A percentile compares a stretch with the other conserved stretches of the same genome.
These are phyloP conservation scores for Platycercus adscitus DNA, from an alignment of 2,113 vertebrate genomes.

Conservation along the genomic window DNA sequence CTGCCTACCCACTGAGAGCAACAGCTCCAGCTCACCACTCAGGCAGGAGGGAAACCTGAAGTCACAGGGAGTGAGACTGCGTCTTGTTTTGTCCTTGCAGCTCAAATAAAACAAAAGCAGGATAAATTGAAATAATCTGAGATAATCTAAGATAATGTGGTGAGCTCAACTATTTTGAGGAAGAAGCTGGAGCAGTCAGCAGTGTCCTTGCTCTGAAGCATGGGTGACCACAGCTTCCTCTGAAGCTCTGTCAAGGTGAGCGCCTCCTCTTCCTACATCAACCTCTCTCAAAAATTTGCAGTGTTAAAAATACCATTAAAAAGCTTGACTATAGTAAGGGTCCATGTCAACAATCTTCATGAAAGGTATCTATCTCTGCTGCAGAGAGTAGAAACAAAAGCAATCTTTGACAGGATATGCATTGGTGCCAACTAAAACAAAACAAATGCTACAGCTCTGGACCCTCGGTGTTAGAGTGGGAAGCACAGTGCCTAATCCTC, in stretches of 20 bases:
- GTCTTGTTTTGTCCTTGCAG: background rate
- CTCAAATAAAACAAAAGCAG: background rate
- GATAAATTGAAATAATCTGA: background rate
- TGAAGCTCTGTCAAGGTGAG: background rate
- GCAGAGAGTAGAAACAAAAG: background rate
- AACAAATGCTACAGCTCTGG: background rate
- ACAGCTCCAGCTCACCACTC: background rate
- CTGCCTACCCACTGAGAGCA: accelerated
- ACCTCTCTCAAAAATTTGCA: background rate
- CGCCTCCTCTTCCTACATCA: background rate
- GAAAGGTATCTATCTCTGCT: background rate
- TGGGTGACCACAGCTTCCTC: background rate
- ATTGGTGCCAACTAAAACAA: background rate
- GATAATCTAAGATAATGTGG: background rate
- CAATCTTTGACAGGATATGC: background rate
- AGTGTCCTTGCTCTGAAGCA: background rate
- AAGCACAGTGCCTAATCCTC: background rate
- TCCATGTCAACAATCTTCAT: background rate
- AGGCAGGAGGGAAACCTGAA: background rate
- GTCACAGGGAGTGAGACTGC: background rate
- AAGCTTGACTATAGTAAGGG: background rate
- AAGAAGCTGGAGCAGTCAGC: background rate
- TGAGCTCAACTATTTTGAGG: background rate
- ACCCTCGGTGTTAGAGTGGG: background rate
- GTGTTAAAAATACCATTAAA: background rate